Evolutionary conservation across 2,113 vertebrate genomes (phyloP).

Genomic region (Passer montanus): DNA sequence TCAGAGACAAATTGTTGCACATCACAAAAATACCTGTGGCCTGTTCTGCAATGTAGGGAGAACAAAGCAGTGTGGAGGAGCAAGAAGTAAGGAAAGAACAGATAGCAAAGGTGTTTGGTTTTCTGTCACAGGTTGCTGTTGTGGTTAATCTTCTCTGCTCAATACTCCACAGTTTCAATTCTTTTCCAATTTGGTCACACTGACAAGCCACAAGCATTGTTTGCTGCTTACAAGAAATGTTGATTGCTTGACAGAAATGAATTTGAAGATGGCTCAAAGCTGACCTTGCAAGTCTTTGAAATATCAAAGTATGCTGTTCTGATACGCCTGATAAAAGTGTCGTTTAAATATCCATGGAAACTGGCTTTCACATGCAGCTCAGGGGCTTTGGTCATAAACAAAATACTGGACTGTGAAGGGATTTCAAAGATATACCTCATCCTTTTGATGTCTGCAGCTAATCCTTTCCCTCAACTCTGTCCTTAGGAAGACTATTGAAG

Average conservation of each 20-base stretch:
- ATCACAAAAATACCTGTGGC: neutral
- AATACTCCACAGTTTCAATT: neutral
- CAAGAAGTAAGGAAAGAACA: neutral
- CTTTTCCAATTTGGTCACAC: neutral
- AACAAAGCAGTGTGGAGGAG: neutral
- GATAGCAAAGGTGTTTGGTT: neutral
- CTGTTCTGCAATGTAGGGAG: neutral
- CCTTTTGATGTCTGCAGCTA: conserved; percentile 10
- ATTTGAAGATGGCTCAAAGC: conserved; percentile 8
- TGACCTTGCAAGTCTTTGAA: conserved; percentile 35
- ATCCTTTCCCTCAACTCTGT: neutral
- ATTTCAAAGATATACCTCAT: conserved; percentile 14
- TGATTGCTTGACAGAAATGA: conserved; percentile 40
- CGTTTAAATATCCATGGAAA: conserved; percentile 48
- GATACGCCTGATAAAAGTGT: conserved; percentile 22
- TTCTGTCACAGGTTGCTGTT: neutral
- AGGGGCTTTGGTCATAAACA: conserved; percentile 8
- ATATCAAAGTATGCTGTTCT: conserved; percentile 21
- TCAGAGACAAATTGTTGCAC: neutral
- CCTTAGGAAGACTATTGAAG: neutral
- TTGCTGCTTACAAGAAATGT: conserved; percentile 1
- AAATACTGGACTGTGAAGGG: conserved; percentile 3
- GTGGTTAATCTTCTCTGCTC: neutral
- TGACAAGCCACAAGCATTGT: neutral
- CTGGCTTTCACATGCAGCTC: neutral